These are phyloP conservation scores for Trichopoda pennipes DNA, from an alignment of 2,888 invertebrate genomes.

Conservation along the genomic window DNA sequence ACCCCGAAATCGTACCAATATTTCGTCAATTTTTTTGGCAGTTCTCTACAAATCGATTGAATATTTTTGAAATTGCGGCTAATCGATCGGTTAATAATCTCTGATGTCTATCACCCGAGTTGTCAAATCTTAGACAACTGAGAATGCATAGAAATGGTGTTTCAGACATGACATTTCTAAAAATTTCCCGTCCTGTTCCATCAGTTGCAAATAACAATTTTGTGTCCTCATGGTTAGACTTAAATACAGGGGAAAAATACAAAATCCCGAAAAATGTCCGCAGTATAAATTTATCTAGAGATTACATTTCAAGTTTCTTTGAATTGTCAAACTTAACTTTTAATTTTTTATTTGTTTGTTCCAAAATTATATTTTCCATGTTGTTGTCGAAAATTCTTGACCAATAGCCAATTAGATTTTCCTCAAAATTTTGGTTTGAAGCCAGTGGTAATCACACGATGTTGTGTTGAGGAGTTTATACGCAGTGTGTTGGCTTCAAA, in stretches of 20 bases:
- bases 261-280: too few species aligned
- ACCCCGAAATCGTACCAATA: conserved; percentile 64
- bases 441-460: conserved; percentile 37
- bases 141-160: conserved; percentile 26
- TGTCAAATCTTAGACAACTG: conserved; percentile 30
- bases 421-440: neutral
- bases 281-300: too few species aligned
- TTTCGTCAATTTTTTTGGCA: conserved; percentile 58
- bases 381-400: too few species aligned
- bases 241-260: neutral
- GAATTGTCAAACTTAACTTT: neutral
- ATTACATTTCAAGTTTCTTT: too few species aligned
- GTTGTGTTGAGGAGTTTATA: conserved; percentile 8
- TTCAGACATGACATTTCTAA: conserved; percentile 38
- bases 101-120: too few species aligned
- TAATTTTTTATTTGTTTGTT: conserved; percentile 1
- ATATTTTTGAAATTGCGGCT: conserved; percentile 52
- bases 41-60: conserved; percentile 45
- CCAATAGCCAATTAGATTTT: conserved; percentile 16
- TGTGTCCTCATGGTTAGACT: neutral
- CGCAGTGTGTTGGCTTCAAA: conserved; percentile 18
- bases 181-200: conserved; percentile 65
- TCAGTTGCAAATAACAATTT: conserved; percentile 17
- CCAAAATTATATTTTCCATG: too few species aligned
- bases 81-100: conserved; percentile 52